Base-by-base conservation (phyloP, 2,113 vertebrate species). In the Gasterosteus nipponicus region DNA sequence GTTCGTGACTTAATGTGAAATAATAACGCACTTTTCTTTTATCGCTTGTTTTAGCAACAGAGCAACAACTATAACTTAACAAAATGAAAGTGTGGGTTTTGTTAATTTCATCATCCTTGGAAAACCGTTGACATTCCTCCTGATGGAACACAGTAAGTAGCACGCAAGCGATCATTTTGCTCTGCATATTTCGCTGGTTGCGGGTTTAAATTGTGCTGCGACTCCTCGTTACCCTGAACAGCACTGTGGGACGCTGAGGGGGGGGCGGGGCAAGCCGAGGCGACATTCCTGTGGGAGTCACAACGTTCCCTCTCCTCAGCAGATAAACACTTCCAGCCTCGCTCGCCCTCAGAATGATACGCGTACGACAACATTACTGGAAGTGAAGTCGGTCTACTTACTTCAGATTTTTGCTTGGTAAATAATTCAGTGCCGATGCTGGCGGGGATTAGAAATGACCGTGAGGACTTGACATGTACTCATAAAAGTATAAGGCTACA, bases 291-390 rank as follows among this genome's bases (percentile, higher is more conserved):
- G 92, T 71, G 89, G 90, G 84, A 83, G 62, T 62, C 69, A 4
- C 80, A 74, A 72, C 39, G 73, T 83, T 88, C 82, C 81, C 85
- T 75, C 44, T 75, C 44, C 67, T 81, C 69, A 9, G 77, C 60
- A 56, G 81, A 81, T 65, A 80, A 84, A 83, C 78, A 53, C 82
- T 82, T 78, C 71, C 22, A 62, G 63, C 71, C 73, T 69, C 1
- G 7, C 54, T 31, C 33, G 46, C 75, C 82, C 71, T 51, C 70
- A 81, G 51, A 80, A 64, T 71, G 69, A 90, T 14, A 77, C 81
- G 80, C 92, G 93, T 85, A 63, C 89, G 93, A 92, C 80, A 84
- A 73, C 78, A 91, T 93, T 92, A 93, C 80, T 69, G 73, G 79
- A 80, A 90, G 84, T 86, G 86, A 77, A 79, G 72, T 91, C 87